phyloP scores from a whole-genome alignment of 2,888 invertebrate genomes.

The Eucriotettix oculatus region DNA sequence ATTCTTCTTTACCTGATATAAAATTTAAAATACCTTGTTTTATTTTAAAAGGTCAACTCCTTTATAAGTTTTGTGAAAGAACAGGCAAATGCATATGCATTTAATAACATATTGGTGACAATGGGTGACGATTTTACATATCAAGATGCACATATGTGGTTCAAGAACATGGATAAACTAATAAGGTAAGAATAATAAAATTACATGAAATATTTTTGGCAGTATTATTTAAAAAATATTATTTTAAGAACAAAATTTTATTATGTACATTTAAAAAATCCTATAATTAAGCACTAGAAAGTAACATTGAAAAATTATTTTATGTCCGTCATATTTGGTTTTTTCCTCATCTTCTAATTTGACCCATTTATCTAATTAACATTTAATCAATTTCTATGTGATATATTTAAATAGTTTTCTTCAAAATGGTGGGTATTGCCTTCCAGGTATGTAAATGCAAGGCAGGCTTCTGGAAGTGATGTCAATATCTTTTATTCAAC shows the following conservation, averaged over 20 bases:
- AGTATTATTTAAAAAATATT: background rate
- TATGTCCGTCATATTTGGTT: too few relatives aligned
- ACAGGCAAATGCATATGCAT: conserved; percentile 3
- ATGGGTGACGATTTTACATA: conserved; percentile 92
- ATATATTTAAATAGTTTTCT: too few relatives aligned
- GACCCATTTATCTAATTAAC: too few relatives aligned
- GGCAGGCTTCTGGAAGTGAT: conserved; percentile 37
- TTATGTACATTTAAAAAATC: background rate
- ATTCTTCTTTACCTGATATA: too few relatives aligned
- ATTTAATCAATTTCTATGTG: too few relatives aligned
- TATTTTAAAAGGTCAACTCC: conserved; percentile 5
- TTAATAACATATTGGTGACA: conserved; percentile 67
- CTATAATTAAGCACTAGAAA: too few relatives aligned
- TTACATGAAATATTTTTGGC: background rate
- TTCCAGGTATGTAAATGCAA: conserved; percentile 39
- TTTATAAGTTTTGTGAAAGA: conserved; percentile 8
- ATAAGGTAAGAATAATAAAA: conserved; percentile 46
- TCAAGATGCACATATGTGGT: conserved; percentile 53
- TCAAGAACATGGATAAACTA: conserved; percentile 71
- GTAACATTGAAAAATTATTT: too few relatives aligned
- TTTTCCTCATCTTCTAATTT: too few relatives aligned
- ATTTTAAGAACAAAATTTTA: background rate
- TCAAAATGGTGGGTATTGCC: too few relatives aligned
- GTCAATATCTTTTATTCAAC: conserved; percentile 74
- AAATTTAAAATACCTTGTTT: background rate